Base-by-base conservation (phyloP, 2,888 invertebrate genomes). In the Entomobrya proxima region DNA sequence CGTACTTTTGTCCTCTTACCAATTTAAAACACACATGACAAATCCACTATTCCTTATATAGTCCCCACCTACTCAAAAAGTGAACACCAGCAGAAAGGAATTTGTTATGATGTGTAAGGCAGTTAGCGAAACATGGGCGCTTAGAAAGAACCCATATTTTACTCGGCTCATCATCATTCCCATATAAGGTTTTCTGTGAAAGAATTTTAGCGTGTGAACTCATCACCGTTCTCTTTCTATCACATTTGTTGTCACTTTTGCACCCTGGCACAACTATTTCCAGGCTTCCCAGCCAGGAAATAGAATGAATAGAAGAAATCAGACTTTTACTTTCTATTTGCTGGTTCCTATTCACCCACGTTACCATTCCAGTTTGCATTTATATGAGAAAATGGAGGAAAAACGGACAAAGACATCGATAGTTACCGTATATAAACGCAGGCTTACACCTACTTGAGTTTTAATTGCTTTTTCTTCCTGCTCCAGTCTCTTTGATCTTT, bases 381-480 rank as follows among this genome's bases (percentile, higher is more conserved):
- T 40, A 24, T 58, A 37, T 40, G 58, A 52, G 15, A 55, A 81
- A 72, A 61, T 72, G 55, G 27, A 40, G 44, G 55, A 30, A 81
- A 81, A 72, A 58, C 47, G 72, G 78, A 50, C 78, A 72, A 55
- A 37, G 80, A 79, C 79, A 81, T 74, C 61, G 82, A 82, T 82
- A 61, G 74, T 52, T 50, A 52, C 18, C 74, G 6, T 74, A 50
- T 52, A 74, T 74, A 74, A n/a, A 74, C 30, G 81, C 37, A 18
- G 47, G 35, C 72, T 84, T 35, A 78, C 84, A 84, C 84, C 78
- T 84, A 84, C 84, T 84, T 77, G 67, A 83, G 76, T 83, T 83
- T 84, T 84, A 84, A 84, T 84, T 84, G 78, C 84, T 84, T 84
- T 83, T 78, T 84, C 84, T 84, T 76, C 44, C 78, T 69, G 67